These are phyloP conservation scores for Doris montereyensis DNA, from an alignment of 2,888 invertebrate genomes.

Conservation along the genomic window DNA sequence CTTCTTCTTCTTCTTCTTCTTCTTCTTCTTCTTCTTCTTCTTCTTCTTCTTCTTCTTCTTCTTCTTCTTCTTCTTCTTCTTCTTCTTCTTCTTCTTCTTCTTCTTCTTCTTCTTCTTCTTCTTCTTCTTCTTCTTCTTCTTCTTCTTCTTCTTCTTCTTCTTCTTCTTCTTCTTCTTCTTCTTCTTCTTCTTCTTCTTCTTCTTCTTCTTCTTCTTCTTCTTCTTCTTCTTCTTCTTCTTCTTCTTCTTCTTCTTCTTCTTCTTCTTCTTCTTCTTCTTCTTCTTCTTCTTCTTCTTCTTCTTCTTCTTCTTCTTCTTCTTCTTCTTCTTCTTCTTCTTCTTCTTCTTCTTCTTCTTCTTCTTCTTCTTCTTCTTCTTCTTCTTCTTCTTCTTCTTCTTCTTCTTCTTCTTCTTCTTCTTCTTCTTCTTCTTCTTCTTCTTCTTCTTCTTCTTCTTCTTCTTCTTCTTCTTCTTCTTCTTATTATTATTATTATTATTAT, in stretches of 20 bases:
- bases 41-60: constrained; percentile 4
- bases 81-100: constrained; percentile 24
- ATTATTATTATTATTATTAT: not conserved
- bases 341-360: constrained; percentile 4
- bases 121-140: not conserved
- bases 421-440: not conserved
- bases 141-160: constrained; percentile 22
- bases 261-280: constrained; percentile 20
- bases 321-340: constrained; percentile 17
- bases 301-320: constrained; percentile 25
- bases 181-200: not conserved
- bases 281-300: not conserved
- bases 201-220: constrained; percentile 15
- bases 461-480: constrained; percentile 26
- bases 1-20: constrained; percentile 25
- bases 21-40: constrained; percentile 17
- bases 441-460: constrained; percentile 22
- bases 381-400: constrained; percentile 24
- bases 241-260: constrained; percentile 10
- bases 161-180: constrained; percentile 28
- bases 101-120: constrained; percentile 10
- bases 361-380: constrained; percentile 11
- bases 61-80: constrained; percentile 11
- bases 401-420: constrained; percentile 10
- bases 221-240: constrained; percentile 12